These are phyloP conservation scores for Callimorpha dominula DNA, from an alignment of 2,888 invertebrate species.

Conservation along the genomic window DNA sequence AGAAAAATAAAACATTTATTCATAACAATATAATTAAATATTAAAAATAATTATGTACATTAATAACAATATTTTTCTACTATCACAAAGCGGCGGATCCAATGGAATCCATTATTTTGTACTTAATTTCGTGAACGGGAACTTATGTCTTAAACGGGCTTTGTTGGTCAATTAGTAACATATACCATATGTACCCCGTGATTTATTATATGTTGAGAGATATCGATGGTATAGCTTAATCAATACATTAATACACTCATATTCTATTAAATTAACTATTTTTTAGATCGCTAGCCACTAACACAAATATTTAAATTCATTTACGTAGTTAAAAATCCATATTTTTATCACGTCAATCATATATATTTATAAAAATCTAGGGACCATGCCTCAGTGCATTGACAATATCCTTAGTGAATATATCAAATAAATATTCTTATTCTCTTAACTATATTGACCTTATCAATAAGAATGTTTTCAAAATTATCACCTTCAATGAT, in stretches of 20 bases:
- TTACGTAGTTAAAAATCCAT: too few relatives aligned
- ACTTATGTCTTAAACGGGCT: conserved; percentile 21
- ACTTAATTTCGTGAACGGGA: conserved; percentile 36
- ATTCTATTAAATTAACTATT: neutral
- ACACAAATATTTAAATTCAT: too few relatives aligned
- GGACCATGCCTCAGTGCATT: neutral
- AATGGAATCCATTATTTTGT: conserved; percentile 39
- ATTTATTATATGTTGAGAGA: neutral
- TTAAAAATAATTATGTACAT: conserved; percentile 55
- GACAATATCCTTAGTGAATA: conserved; percentile 16
- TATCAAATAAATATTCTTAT: conserved; percentile 21
- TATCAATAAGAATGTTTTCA: conserved; percentile 11
- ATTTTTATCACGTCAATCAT: too few relatives aligned
- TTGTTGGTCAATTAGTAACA: neutral
- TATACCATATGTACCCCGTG: neutral
- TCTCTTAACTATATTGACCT: conserved; percentile 24
- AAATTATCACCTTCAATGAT: conserved; percentile 5
- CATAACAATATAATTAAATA: conserved; percentile 51
- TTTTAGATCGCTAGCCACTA: too few relatives aligned
- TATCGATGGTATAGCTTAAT: neutral
- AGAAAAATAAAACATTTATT: conserved; percentile 52
- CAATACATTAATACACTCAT: neutral
- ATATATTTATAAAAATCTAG: neutral
- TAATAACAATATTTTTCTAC: conserved; percentile 43
- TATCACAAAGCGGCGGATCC: conserved; percentile 41